Evolutionary conservation across 2,797 vertebrate species (phyloP), one percentile per base, ranked within the genome.

Genomic region (Molossus molossus): DNA sequence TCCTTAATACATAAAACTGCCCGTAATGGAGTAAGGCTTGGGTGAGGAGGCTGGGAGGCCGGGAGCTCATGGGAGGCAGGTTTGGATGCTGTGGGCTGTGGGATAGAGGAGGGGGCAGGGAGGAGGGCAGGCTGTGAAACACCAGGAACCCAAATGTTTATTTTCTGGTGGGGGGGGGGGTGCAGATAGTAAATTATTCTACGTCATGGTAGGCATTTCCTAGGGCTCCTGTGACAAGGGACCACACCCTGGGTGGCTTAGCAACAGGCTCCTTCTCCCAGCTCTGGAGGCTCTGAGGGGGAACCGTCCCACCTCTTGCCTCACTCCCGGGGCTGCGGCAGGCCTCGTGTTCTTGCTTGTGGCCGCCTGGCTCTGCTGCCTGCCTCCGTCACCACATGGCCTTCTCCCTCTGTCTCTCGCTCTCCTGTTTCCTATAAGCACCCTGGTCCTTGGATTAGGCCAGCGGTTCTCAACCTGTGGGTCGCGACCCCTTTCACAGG

Each of bases 1-100:
- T 87, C 58, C 70, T 57, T 94, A 62, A 33, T 90, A 53, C 55
- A 11, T 55, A 20, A 75, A 88, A 83, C 53, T 75, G 55, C 11
- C 12, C 12, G 3, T 53, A 29, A 48, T 27, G 25, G 87, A 27
- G 69, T 57, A 57, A 18, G 9, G 3, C 73, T 48, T 27, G 27
- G n/a, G 64, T 45, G 82, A 50, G 14, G 60, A 12, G 29, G 11
- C 62, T n/a, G 18, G 20, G 67, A 69, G 87, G 23, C 37, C 1
- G 50, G 29, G 20, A 57, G 50, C 62, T 64, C 17, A 27, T 29
- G 6, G 23, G 53, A 85, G 80, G 64, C 27, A 76, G 27, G 9
- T 18, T 81, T 1, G 2, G 48, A 21, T 37, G 3, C 13, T 15
- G 25, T 8, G 33, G n/a, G 29, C 53, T 76, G 2, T 20, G 65